Evolutionary conservation across 2,113 vertebrate genomes (phyloP), one percentile per base, ranked within the genome.

Genomic region (Chloebia gouldiae): DNA sequence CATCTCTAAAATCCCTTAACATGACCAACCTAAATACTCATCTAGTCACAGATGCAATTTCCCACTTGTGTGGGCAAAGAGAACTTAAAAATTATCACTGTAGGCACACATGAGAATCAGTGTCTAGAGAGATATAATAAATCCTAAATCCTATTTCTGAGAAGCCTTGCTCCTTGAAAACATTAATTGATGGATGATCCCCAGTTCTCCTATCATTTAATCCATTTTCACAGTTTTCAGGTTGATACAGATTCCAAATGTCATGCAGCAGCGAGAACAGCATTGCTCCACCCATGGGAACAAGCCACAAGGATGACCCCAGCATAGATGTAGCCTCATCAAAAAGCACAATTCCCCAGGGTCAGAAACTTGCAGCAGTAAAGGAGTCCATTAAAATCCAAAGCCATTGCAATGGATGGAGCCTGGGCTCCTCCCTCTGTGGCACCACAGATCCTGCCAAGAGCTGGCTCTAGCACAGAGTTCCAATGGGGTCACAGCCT

Each of bases 261-360:
- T 10, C 44, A 85, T 23, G 35, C 23, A 47, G 25, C 42, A 79
- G 10, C 24, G 87, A 72, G 31, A 63, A 66, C 14, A 71, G 3
- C 3, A 4, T 44, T 81, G 19, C 7, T 60, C 7, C 23, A 37
- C 3, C 3, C 8, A 15, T 1, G 0, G 12, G 7, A 10, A 49
- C 24, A 87, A 76, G 18, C 7, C 23, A 49, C 10, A 70, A 1
- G 7, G 37, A 27, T 28, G 18, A 44, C 3, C 22, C 20, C 44
- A 60, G 33, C 6, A 40, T 1, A 63, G 24, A 15, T 11, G 12
- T 13, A 42, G 6, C 42, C 19, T 53, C 37, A 61, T 15, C 15
- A 35, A 35, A 79, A 68, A 30, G 12, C 21, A 24, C 23, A 42
- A 13, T 35, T 27, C 13, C 17, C 24, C 30, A 51, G 17, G 15